Base-by-base conservation (phyloP, 2,888 invertebrate species). In the Heteromurus nitidus region DNA sequence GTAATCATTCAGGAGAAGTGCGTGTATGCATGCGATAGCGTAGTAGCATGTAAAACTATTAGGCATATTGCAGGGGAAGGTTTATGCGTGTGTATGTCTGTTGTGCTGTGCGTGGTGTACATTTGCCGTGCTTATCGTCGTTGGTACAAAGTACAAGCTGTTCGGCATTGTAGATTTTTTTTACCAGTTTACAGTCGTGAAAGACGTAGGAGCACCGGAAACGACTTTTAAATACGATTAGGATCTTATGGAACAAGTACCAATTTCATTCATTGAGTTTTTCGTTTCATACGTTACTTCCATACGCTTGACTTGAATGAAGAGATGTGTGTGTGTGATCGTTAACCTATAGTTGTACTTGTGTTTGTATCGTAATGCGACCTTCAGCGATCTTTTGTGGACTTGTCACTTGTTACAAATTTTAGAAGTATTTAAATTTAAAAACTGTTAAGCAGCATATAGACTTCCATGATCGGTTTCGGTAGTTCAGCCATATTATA, bases 171-270 rank as follows among this genome's bases (percentile, higher is more conserved):
- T 53, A 22, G 1, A n/a, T 53, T 53, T 53, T 18, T 22, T 53
- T 58, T 58, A 26, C 36, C 36, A 36, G 7, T 36, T 36, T 16
- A 3, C n/a, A 47, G 47, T 47, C 36, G 36, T 36, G 36, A 13
- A 5, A 36, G 36, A 36, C n/a, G 36, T 36, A 36, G 26, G 30
- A 47, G 64, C 74, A 65, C 74, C 74, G 74, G 74, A 75, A 75
- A 36, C 50, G 65, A 22, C 36, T 28, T 75, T 75, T 74, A 64
- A 67, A 22, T 22, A 30, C 58, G 74, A 75, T 75, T 55, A 75
- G 11, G 36, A 75, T 75, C 74, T 53, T 60, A 31, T 26, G 31
- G 44, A 44, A 30, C 44, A 30, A 60, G 60, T 28, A 44, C 44
- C 36, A 24, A 58, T 28, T 72, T 60, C 60, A 72, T 72, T 72